phyloP scores from a whole-genome alignment of 1,140 invertebrate genomes.

The Scaptomyza montana region DNA sequence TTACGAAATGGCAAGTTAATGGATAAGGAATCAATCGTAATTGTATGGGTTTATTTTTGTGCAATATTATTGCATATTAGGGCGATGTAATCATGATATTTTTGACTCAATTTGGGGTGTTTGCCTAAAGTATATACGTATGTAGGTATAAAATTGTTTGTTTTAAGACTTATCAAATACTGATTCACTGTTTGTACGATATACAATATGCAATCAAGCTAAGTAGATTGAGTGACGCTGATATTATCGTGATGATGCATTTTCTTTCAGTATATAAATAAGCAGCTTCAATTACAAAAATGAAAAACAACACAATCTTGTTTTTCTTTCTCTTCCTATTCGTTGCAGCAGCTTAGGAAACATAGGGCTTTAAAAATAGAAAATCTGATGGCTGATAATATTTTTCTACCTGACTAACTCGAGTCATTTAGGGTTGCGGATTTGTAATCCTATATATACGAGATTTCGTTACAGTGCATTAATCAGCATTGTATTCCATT shows the following conservation, averaged over 20 bases:
- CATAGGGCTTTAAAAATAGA: constrained; percentile 17
- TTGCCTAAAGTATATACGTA: too few species aligned
- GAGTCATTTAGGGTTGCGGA: constrained; percentile 37
- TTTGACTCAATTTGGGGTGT: background rate
- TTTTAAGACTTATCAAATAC: too few species aligned
- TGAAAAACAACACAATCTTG: background rate
- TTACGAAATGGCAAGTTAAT: background rate
- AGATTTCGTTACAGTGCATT: constrained; percentile 68
- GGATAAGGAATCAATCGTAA: constrained; percentile 6
- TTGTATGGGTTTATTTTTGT: background rate
- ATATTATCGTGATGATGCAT: too few species aligned
- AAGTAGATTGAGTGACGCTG: too few species aligned
- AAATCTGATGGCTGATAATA: constrained; percentile 30
- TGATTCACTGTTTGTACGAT: too few species aligned
- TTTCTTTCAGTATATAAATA: background rate
- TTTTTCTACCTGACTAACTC: constrained; percentile 29
- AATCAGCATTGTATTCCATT: constrained; percentile 58
- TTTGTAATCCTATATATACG: constrained; percentile 27
- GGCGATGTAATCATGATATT: background rate
- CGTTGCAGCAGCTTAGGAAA: constrained; percentile 18
- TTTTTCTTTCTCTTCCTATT: constrained; percentile 14
- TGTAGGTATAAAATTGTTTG: too few species aligned
- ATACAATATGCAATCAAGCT: too few species aligned
- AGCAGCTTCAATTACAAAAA: constrained; percentile 12
- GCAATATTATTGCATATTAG: background rate